Conservation (phyloP, 2,797 vertebrate species). For the Halcyon smyrnensis region DNA sequence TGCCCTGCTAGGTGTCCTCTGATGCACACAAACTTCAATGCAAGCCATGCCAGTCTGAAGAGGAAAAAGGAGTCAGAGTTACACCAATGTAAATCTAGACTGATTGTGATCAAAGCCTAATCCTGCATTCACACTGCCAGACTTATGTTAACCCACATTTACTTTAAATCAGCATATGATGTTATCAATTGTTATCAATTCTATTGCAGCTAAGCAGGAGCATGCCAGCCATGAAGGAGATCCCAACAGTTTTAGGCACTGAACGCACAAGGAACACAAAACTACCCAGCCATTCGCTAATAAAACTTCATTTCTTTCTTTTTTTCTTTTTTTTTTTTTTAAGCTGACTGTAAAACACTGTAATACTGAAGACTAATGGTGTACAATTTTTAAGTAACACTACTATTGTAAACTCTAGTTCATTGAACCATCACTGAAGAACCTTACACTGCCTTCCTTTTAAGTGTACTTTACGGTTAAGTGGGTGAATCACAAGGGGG, state of each 20-base stretch:
- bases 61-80: neutral
- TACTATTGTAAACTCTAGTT: neutral
- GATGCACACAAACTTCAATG: neutral
- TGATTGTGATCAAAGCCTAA: neutral
- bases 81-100: neutral
- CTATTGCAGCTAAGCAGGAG: neutral
- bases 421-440: neutral
- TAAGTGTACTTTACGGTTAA: slow-evolving; percentile 16
- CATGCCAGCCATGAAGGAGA: neutral
- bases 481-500: slow-evolving; percentile 46
- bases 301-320: neutral
- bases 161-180: neutral
- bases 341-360: neutral
- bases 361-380: neutral
- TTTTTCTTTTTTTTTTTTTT: neutral
- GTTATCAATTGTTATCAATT: neutral
- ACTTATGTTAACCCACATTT: neutral
- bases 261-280: neutral
- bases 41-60: neutral
- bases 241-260: neutral
- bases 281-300: neutral
- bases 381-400: neutral
- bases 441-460: neutral
- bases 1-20: neutral
- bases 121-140: neutral